Evolutionary conservation across 2,113 vertebrate species (phyloP), one percentile per base, ranked within the genome.

Genomic region (Thinocorus orbignyianus): DNA sequence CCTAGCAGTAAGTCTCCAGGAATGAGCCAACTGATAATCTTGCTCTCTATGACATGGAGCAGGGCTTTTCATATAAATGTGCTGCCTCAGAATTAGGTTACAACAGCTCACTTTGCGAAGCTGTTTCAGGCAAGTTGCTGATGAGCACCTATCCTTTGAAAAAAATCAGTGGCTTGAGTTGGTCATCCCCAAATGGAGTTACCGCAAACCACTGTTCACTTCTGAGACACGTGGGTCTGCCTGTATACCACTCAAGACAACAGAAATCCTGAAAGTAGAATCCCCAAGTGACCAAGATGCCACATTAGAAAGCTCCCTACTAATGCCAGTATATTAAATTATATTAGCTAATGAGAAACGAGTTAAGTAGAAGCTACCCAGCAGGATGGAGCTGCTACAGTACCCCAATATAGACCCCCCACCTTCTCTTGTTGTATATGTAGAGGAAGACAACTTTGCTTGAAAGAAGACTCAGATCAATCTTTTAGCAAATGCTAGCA

Each of bases 321-420:
- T 7, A 70, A 71, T 1, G 5, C 9, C 44, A 76, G 52, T 57
- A 85, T 41, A 60, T 31, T 39, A 42, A 82, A 28, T 30, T 23
- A 81, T 61, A 4, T 33, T 37, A 81, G 9, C 8, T 33, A 54
- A 15, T 37, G 17, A 82, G 31, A 46, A 89, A 49, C 18, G 24
- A 48, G 24, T 51, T 39, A 48, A 52, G 22, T 17, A 24, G 20
- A 17, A 72, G 33, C 42, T 42, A 42, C 17, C 18, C 33, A 77
- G 41, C 39, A 26, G 33, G 30, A 3, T 54, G 9, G 10, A 81
- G 44, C 24, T 65, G 60, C 24, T 17, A 31, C 13, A 41, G 68
- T 24, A 64, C 10, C 26, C 37, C 4, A 7, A 9, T 4, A 52
- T 0, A 46, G 39, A 78, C 17, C 20, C 18, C 51, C 10, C 3